Evolutionary conservation across 1,140 invertebrate species (phyloP), one percentile per base, ranked within the genome.

Genomic region (Trypoxylus dichotomus): DNA sequence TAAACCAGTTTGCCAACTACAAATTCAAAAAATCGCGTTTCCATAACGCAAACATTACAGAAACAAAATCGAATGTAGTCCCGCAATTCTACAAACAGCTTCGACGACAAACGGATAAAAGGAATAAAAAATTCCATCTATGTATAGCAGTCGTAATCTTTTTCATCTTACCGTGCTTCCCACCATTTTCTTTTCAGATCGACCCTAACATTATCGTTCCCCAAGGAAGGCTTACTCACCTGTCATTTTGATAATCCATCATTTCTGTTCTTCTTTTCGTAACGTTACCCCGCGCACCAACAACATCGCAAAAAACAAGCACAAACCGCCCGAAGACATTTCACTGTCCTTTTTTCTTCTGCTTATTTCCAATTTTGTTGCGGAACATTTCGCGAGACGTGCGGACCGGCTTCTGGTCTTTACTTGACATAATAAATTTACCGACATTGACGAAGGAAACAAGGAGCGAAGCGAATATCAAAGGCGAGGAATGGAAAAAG

Each of bases 221-320:
- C 60, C 19, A 13, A 63, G 60, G 21, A 27, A 63, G 60, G 19
- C 25, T 63, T 21, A 63, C 60, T 24, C 24, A 63, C 60, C 60
- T 63, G 60, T 63, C 60, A 63, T 63, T 63, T 27, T 63, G 60
- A 63, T 63, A 63, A 63, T 63, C 60, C 60, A 63, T 63, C 60
- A 63, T 63, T 63, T 63, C 60, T 3, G 19, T 63, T 63, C 60
- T 63, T 63, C 19, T 24, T 63, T 63, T 63, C 60, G 6, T 63
- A 63, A 63, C 19, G 60, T 27, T 27, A 24, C 60, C 60, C 3
- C 19, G 21, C 60, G 21, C 3, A 63, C 60, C 21, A 24, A 19
- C n/a, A 63, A 27, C 21, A 63, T 10, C 21, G 60, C 60, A 63
- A 63, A 63, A 63, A 63, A 63, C 60, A 24, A 63, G 60, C 60